phyloP scores from a whole-genome alignment of 1,140 invertebrate genomes.

The Lasioglossum baleicum region DNA sequence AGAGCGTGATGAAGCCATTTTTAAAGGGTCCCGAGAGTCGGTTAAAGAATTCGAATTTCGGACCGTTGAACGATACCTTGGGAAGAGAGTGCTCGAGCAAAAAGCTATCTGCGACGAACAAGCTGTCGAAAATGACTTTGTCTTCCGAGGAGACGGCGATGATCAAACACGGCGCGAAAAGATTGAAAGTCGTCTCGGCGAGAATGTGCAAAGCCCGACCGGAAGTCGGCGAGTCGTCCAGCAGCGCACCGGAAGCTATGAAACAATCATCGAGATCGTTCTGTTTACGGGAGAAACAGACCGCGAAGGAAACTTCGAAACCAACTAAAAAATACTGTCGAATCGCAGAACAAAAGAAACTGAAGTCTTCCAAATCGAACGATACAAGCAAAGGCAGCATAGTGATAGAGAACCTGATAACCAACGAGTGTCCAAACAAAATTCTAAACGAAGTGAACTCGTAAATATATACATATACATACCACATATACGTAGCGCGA shows the following conservation, averaged over 20 bases:
- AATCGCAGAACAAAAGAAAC: conserved; percentile 58
- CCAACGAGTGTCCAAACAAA: conserved; percentile 23
- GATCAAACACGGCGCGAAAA: conserved; percentile 70
- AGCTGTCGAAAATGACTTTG: conserved; percentile 8
- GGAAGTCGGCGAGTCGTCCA: conserved; percentile 63
- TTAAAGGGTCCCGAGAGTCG: conserved; percentile 28
- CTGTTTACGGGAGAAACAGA: conserved; percentile 61
- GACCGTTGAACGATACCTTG: conserved; percentile 1
- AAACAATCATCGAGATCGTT: conserved; percentile 37
- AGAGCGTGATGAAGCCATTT: conserved; percentile 31
- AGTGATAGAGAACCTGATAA: conserved; percentile 3
- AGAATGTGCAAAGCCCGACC: conserved; percentile 53
- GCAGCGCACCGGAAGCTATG: conserved; percentile 14
- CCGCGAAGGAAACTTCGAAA: conserved; percentile 46
- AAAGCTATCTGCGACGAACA: conserved; percentile 18
- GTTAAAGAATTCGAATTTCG: conserved; percentile 16
- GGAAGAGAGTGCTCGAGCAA: conserved; percentile 19
- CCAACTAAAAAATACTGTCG: conserved; percentile 46
- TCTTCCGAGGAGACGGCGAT: conserved; percentile 65
- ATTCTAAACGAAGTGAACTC: conserved; percentile 48
- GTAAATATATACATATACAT: neutral
- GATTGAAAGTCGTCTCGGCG: conserved; percentile 66
- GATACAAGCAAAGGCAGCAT: conserved; percentile 38
- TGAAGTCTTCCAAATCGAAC: conserved; percentile 62
- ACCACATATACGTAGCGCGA: neutral